Base-by-base conservation (phyloP, 2,113 vertebrate genomes). In the Sphaerodactylus townsendi region DNA sequence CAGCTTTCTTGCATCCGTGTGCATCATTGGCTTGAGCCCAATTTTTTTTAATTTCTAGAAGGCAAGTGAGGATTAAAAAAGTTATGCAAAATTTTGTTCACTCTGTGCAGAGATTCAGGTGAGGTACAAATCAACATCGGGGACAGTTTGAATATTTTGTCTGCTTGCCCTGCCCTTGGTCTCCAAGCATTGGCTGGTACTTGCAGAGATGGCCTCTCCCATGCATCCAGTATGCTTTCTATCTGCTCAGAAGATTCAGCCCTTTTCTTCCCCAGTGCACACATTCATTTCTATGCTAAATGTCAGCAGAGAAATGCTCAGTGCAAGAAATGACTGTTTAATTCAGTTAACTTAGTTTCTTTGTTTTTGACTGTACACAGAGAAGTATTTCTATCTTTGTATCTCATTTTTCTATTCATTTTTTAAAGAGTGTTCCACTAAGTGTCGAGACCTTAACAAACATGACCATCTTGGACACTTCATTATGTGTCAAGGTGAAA, bases 21-120 rank as follows among this genome's bases (percentile, higher is more conserved):
- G 82, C 0, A 0, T 87, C 85, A 62, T 50, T 56, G 6, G 39
- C 48, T 62, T 85, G 35, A 19, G 79, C 10, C 50, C 21, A 35
- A 14, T 90, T 83, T 87, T 85, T 83, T 84, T 91, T n/a, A n/a
- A 0, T 85, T 90, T 94, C 79, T 84, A 82, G 83, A 88, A 91
- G 33, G n/a, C 73, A 83, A 73, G 77, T 64, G 39, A 68, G n/a
- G n/a, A 89, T 19, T 79, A 84, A 87, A 48, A 90, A 41, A 72
- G 0, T 87, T 84, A 73, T 85, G 86, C 48, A 83, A 76, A 85
- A 84, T 91, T 9, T 76, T 15, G 59, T 37, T 77, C 56, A 35
- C 9, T 30, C 41, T 35, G 35, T 79, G 28, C 41, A 65, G 25
- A 44, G 56, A n/a, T n/a, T n/a, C n/a, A n/a, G n/a, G n/a, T 23